A percentile compares a stretch with the other conserved stretches of the same genome.
These are phyloP conservation scores for Brevimyrus niger DNA, from an alignment of 2,113 vertebrate species.

Conservation along the genomic window DNA sequence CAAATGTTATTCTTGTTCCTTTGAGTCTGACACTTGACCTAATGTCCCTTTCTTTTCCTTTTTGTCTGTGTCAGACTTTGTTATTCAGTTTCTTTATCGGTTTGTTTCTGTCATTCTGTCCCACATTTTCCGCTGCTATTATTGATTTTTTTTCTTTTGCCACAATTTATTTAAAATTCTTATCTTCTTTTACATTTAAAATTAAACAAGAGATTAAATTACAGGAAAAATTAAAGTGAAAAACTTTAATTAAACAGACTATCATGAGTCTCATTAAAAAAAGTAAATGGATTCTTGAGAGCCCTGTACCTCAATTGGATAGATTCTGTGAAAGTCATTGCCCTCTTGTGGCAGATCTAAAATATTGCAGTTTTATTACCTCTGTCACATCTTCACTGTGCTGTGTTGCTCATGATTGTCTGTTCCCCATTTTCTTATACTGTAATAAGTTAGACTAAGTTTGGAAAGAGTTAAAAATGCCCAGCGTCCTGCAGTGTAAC, in stretches of 20 bases:
- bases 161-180: slow-evolving; percentile 41
- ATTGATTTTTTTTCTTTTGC: not conserved
- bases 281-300: slow-evolving; percentile 35
- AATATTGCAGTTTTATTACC: slow-evolving; percentile 27
- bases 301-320: slow-evolving; percentile 5
- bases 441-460: not conserved
- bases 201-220: slow-evolving; percentile 59
- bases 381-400: not conserved
- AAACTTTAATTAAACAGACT: slow-evolving; percentile 61
- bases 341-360: slow-evolving; percentile 50
- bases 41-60: not conserved
- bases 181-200: slow-evolving; percentile 50
- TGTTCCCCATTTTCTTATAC: not conserved
- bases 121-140: not conserved
- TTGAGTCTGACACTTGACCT: slow-evolving; percentile 31
- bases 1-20: slow-evolving; percentile 40
- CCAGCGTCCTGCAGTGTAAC: not conserved
- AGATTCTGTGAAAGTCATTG: slow-evolving; percentile 36
- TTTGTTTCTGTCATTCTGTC: slow-evolving; percentile 40
- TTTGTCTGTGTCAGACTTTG: not conserved
- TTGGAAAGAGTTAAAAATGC: not conserved
- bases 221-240: slow-evolving; percentile 52
- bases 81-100: not conserved
- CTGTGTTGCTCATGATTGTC: not conserved
- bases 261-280: slow-evolving; percentile 43